Evolutionary conservation across 2,888 invertebrate species (phyloP).

Genomic region (Cheilosia impressa): DNA sequence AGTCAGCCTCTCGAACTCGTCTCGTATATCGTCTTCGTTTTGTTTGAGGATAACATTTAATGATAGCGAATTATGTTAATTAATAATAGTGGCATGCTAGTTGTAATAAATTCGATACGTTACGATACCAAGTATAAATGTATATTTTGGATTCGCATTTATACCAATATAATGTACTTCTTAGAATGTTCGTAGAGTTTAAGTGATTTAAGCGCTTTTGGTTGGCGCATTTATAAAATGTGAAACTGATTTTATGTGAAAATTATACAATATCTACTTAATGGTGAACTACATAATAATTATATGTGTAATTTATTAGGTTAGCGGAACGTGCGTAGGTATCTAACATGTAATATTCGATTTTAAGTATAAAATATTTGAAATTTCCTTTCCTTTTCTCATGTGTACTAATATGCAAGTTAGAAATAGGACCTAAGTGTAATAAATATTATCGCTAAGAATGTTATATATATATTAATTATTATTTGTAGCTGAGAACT

Average conservation of each 20-base stretch:
- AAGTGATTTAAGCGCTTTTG: conserved; percentile 25
- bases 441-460: conserved; percentile 1
- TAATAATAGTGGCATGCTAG: conserved; percentile 37
- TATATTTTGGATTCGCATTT: conserved; percentile 26
- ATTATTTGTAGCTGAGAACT: conserved; percentile 2
- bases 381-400: conserved; percentile 38
- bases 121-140: conserved; percentile 26
- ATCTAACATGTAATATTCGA: background rate
- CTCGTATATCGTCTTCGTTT: conserved; percentile 42
- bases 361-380: conserved; percentile 28
- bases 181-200: conserved; percentile 24
- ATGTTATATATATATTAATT: conserved; percentile 6
- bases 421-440: conserved; percentile 1
- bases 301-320: conserved; percentile 18
- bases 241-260: conserved; percentile 26
- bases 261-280: conserved; percentile 26
- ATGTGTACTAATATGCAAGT: conserved; percentile 36
- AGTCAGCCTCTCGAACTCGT: conserved; percentile 18
- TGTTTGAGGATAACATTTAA: conserved; percentile 48
- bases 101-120: conserved; percentile 52
- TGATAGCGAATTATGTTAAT: conserved; percentile 66
- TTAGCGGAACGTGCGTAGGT: conserved; percentile 7
- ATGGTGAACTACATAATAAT: conserved; percentile 22
- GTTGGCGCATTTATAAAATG: conserved; percentile 34
- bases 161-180: conserved; percentile 1